These are phyloP conservation scores for Notechis scutatus DNA, from an alignment of 2,113 vertebrate species.

Conservation along the genomic window DNA sequence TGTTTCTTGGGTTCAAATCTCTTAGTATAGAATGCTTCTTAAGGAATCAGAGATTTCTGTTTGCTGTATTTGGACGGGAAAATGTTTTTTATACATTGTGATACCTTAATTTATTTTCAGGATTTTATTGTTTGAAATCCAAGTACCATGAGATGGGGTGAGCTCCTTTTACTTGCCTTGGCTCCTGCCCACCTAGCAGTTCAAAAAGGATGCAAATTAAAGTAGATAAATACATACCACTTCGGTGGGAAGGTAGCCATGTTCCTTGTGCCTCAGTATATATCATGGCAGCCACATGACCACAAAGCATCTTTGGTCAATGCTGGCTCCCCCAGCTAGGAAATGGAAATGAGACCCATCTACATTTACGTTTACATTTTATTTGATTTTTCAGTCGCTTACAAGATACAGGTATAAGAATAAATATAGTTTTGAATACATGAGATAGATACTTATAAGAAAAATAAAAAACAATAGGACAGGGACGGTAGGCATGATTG, in stretches of 20 bases:
- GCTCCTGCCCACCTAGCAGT: not conserved
- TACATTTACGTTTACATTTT: too few species aligned
- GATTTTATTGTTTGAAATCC: constrained; percentile 15
- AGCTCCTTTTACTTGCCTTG: not conserved
- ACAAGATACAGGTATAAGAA: too few species aligned
- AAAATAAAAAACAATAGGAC: too few species aligned
- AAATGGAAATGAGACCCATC: not conserved
- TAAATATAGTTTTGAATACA: too few species aligned
- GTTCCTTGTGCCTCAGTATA: not conserved
- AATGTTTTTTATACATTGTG: not conserved
- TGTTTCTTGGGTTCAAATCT: not conserved
- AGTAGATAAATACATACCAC: not conserved
- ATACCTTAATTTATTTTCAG: not conserved
- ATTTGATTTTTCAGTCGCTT: too few species aligned
- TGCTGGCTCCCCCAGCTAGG: not conserved
- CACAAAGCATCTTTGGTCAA: not conserved
- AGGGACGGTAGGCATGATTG: too few species aligned
- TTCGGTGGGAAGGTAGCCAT: not conserved
- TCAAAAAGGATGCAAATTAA: not conserved
- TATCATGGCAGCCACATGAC: not conserved
- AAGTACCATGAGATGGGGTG: not conserved
- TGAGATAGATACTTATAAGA: too few species aligned
- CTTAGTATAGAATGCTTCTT: not conserved
- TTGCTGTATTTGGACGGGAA: not conserved
- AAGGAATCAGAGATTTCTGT: not conserved